Percentiles rank a stretch among this genome's conserved stretches.
Evolutionary conservation across 1,140 invertebrate species (phyloP).

Genomic region (Polypedilum vanderplanki): DNA sequence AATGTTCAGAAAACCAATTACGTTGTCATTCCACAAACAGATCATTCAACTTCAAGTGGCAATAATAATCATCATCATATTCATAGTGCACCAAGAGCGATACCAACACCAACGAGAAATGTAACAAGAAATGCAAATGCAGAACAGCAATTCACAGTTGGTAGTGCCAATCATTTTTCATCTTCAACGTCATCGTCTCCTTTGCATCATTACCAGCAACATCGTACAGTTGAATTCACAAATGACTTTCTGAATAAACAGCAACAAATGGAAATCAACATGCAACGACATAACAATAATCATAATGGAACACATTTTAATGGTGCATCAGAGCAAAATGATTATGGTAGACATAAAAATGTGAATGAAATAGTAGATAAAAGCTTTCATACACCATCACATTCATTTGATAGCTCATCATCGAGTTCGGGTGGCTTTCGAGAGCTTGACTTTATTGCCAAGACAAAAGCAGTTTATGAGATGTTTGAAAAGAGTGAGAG

Average conservation of each 20-base stretch:
- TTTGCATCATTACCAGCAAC: not conserved
- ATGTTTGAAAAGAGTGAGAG: not conserved
- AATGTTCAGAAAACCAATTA: conserved; percentile 26
- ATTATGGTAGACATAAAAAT: not conserved
- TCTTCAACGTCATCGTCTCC: not conserved
- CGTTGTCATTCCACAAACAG: not conserved
- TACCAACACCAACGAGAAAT: not conserved
- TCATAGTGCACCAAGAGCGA: not conserved
- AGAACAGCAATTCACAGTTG: conserved; percentile 1
- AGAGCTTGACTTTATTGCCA: conserved; percentile 24
- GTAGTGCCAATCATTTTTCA: not conserved
- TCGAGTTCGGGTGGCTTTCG: conserved; percentile 30
- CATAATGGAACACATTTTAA: not conserved
- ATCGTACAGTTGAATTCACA: not conserved
- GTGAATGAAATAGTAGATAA: not conserved
- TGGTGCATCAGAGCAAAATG: not conserved
- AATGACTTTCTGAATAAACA: not conserved
- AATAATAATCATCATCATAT: conserved; percentile 16
- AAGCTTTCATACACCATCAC: conserved; percentile 10
- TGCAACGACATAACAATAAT: not conserved
- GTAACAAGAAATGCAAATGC: not conserved
- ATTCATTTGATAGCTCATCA: conserved; percentile 29
- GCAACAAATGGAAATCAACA: not conserved
- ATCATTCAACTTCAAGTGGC: not conserved
- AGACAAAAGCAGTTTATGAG: conserved; percentile 16